Evolutionary conservation across 1,140 invertebrate species (phyloP), one percentile per base, ranked within the genome.

Genomic region (Calephelis virginiensis): DNA sequence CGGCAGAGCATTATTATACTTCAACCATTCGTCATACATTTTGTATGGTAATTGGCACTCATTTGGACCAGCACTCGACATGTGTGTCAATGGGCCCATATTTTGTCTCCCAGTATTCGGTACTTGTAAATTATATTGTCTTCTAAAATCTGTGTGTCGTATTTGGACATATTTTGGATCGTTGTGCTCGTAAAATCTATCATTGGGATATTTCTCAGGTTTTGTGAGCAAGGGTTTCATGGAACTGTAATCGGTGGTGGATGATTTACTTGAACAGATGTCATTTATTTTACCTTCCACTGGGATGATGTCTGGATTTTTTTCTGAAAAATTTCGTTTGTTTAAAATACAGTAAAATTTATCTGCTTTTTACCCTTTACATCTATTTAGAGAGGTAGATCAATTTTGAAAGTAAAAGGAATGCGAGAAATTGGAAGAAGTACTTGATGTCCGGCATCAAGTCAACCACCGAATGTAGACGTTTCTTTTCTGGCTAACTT

Each of bases 251-350:
- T 89, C 86, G 5, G 85, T 89, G 0, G 86, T 80, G 0, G 83
- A 89, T 0, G 85, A 88, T 72, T 88, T 89, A 66, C 85, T 88
- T 1, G 86, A 87, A 66, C 83, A 86, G 28, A 70, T 86, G 63
- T 89, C 83, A 61, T 82, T 86, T 69, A 86, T 77, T 83, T 90
- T 89, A 0, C 82, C 82, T 50, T 90, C 86, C 49, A 90, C 71
- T 0, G 88, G 88, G 66, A 90, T 90, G 68, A 90, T 90, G 59
- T 90, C 88, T 0, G 88, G 88, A 56, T 90, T 90, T 80, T 89
- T 90, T 48, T 90, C 88, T 83, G 62, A 8, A 63, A 63, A 63
- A 13, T 48, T 47, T 47, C 12, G 8, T 38, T n/a, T 3, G 3
- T 37, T 28, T 37, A 5, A 56, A 56, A 13, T 56, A 28, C 28